phyloP scores from a whole-genome alignment of 2,113 vertebrate species.

The Elgaria multicarinata region DNA sequence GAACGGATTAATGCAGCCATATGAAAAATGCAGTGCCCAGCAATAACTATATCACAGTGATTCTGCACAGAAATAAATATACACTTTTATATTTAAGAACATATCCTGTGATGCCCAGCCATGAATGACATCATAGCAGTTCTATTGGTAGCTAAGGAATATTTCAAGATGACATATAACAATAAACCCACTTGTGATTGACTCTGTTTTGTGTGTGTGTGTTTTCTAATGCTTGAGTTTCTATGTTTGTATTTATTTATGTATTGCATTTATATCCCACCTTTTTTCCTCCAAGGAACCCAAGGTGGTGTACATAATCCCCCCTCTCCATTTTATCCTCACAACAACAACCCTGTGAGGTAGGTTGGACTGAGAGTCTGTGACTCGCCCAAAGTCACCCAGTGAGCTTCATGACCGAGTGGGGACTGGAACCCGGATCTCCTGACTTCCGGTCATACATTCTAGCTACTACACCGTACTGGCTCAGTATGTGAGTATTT shows the following conservation, averaged over 20 bases:
- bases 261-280: too few species aligned
- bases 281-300: too few species aligned
- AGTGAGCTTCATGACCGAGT: too few species aligned
- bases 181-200: neutral
- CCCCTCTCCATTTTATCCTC: too few species aligned
- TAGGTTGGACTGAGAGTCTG: too few species aligned
- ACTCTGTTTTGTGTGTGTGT: neutral
- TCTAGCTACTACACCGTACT: too few species aligned
- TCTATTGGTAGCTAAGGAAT: neutral
- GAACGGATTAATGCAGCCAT: neutral
- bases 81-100: slow-evolving; percentile 12
- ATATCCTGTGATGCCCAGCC: slow-evolving; percentile 12
- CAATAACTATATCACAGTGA: slow-evolving; percentile 34
- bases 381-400: too few species aligned
- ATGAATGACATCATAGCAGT: neutral
- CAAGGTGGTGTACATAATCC: too few species aligned
- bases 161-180: neutral
- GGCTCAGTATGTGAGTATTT: neutral
- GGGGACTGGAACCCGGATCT: too few species aligned
- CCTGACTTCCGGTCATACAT: too few species aligned
- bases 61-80: neutral
- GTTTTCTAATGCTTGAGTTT: neutral
- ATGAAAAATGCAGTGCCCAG: slow-evolving; percentile 49
- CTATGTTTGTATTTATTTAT: too few species aligned
- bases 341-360: too few species aligned